A percentile compares a stretch with the other conserved stretches of the same genome.
Evolutionary conservation across 2,113 vertebrate species (phyloP).

Genomic region (Setophaga petechia): DNA sequence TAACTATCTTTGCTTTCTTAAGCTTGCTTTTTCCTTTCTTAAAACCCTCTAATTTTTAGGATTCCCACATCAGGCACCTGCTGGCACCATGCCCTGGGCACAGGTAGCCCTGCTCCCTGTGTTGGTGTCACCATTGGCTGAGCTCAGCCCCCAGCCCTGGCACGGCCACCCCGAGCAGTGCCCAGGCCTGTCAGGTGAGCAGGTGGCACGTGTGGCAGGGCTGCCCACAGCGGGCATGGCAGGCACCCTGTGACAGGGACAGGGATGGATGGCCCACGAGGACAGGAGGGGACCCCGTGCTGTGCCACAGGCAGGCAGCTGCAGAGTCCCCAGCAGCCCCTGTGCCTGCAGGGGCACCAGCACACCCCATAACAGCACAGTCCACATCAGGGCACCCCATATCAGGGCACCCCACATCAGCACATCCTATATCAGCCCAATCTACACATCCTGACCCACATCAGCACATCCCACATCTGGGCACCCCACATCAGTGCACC

Average conservation of each 20-base stretch:
- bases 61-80: not conserved
- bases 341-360: not conserved
- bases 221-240: not conserved
- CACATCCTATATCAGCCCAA: too few relatives aligned
- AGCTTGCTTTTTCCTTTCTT: too few relatives aligned
- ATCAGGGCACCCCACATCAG: too few relatives aligned
- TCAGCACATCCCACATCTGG: too few relatives aligned
- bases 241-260: not conserved
- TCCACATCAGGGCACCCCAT: accelerated
- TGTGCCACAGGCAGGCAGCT: not conserved
- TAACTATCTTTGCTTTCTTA: too few relatives aligned
- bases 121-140: not conserved
- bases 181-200: not conserved
- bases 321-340: not conserved
- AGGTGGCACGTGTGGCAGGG: not conserved
- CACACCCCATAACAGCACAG: too few relatives aligned
- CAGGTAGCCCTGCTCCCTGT: not conserved
- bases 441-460: too few relatives aligned
- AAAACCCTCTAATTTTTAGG: too few relatives aligned
- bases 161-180: not conserved
- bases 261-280: accelerated
- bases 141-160: not conserved
- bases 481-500: too few relatives aligned
- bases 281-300: accelerated
- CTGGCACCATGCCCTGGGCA: not conserved